phyloP scores from a whole-genome alignment of 2,113 vertebrate genomes.

The Rhabdornis inornatus region DNA sequence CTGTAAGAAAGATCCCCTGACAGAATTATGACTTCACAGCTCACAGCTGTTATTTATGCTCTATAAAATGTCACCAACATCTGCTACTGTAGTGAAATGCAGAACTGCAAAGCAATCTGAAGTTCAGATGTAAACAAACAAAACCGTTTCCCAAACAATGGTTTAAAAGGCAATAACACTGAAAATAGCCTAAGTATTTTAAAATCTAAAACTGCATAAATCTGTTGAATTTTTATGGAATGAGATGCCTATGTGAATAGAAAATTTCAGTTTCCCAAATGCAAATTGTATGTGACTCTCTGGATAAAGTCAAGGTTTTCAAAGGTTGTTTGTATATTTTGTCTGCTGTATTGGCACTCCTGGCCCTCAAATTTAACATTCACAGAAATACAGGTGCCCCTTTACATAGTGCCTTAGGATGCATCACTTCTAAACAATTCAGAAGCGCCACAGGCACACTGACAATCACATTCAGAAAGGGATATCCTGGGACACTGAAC shows the following conservation, averaged over 20 bases:
- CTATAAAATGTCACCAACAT: conserved; percentile 26
- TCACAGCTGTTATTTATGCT: conserved; percentile 42
- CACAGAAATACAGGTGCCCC: neutral
- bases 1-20: neutral
- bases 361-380: neutral
- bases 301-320: neutral
- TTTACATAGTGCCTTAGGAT: neutral
- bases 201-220: neutral
- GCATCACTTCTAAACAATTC: neutral
- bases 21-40: neutral
- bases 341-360: neutral
- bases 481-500: neutral
- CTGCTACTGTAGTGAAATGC: neutral
- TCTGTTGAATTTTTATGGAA: neutral
- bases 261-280: neutral
- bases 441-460: neutral
- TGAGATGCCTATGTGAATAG: neutral
- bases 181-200: neutral
- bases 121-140: conserved; percentile 16
- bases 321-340: neutral
- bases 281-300: neutral
- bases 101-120: neutral
- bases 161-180: neutral
- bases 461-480: neutral
- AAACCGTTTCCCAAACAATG: neutral